Evolutionary conservation across 2,113 vertebrate genomes (phyloP).

Genomic region (Trematocara macrostoma): DNA sequence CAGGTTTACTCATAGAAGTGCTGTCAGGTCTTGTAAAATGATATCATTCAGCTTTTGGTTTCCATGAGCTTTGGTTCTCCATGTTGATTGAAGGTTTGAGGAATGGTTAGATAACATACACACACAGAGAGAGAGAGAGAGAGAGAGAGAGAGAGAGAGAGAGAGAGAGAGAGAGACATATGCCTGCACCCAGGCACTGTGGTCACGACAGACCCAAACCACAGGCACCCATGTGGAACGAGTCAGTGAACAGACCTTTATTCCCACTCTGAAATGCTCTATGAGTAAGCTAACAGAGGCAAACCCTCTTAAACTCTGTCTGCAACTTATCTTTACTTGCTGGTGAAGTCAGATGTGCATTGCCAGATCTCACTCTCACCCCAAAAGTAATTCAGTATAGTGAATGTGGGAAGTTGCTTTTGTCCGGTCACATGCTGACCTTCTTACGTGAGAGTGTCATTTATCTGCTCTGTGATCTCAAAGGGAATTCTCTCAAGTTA

Average conservation of each 20-base stretch:
- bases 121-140: neutral
- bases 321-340: neutral
- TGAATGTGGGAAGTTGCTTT: neutral
- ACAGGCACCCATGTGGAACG: slow-evolving; percentile 53
- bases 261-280: slow-evolving; percentile 40
- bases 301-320: slow-evolving; percentile 1
- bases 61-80: slow-evolving; percentile 11
- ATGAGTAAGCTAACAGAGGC: slow-evolving; percentile 26
- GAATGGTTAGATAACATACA: neutral
- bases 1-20: slow-evolving; percentile 27
- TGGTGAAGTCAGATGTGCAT: neutral
- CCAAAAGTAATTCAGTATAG: neutral
- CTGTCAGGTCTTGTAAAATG: slow-evolving; percentile 18
- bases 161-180: neutral
- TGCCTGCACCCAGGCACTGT: slow-evolving; percentile 15
- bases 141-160: too few relatives aligned
- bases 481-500: slow-evolving; percentile 19
- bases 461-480: slow-evolving; percentile 13
- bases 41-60: slow-evolving; percentile 32
- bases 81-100: neutral
- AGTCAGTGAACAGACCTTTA: slow-evolving; percentile 58
- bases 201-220: slow-evolving; percentile 53
- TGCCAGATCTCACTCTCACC: neutral
- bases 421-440: neutral
- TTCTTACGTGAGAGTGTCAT: neutral